Base-by-base conservation (phyloP, 1,140 invertebrate genomes). In the Tetramorium simillimum region DNA sequence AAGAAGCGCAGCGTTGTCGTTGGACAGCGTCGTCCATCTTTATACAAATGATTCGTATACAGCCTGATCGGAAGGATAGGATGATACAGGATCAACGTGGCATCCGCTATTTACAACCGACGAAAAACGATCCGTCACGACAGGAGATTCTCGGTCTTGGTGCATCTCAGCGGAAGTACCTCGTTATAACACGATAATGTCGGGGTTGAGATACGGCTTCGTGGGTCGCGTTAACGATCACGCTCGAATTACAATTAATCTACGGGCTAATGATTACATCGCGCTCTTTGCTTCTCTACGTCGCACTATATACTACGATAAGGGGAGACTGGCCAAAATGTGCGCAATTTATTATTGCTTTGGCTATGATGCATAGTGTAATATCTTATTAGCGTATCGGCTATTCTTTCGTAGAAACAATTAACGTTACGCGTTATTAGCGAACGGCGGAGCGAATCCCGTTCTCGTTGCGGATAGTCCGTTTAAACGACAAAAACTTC, bases 321-420 rank as follows among this genome's bases (percentile, higher is more conserved):
- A 84, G 43, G 40, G 53, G 69, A 75, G 56, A 84, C 80, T 84
- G 80, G 80, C 80, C 80, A 84, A 28, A 75, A 84, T 40, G 28
- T 84, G 70, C 28, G 80, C 80, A 84, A 73, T 84, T 73, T 84
- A 75, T 84, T 84, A 84, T 84, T 75, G 80, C 80, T 84, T 84
- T 84, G 80, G 53, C 80, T 84, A 84, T 62, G 69, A 84, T 28
- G 53, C 70, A 12, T 84, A 84, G 21, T 69, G 43, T 75, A 60
- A 73, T 84, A 84, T 84, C 24, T 49, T 75, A 75, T 43, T 60
- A 77, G 53, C 3, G 14, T 75, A 80, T 65, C 18, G 58, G 40
- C 16, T 78, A 65, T 21, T 24, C 7, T 46, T n/a, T 46, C 56
- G 56, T 62, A 73, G 56, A 75, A 58, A 84, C 18, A 46, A 60